Percentiles rank a stretch among this genome's conserved stretches.
phyloP scores from a whole-genome alignment of 2,888 invertebrate species.

The Hirtodrosophila cameraria region DNA sequence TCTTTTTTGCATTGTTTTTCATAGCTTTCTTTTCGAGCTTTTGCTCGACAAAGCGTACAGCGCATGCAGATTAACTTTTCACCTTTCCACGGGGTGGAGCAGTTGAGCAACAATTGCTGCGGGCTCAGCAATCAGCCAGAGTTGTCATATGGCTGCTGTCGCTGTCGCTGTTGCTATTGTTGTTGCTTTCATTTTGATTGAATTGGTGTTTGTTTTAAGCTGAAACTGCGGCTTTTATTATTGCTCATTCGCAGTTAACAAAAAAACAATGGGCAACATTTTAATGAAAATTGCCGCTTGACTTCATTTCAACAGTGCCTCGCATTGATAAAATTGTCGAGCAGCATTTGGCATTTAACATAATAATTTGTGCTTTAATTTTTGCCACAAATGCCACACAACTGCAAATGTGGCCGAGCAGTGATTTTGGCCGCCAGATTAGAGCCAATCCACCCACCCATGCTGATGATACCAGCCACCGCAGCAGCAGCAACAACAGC shows the following conservation, averaged over 20 bases:
- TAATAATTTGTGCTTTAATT: constrained; percentile 75
- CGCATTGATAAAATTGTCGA: constrained; percentile 48
- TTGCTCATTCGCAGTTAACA: constrained; percentile 72
- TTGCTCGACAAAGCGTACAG: constrained; percentile 76
- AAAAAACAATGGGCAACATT: constrained; percentile 75
- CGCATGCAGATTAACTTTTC: constrained; percentile 79
- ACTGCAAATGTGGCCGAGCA: constrained; percentile 62
- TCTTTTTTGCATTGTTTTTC: constrained; percentile 27
- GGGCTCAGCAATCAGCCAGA: constrained; percentile 66
- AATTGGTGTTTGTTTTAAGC: constrained; percentile 76
- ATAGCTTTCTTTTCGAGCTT: constrained; percentile 39
- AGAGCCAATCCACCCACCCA: constrained; percentile 48
- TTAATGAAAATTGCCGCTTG: constrained; percentile 82
- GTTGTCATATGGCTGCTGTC: constrained; percentile 48
- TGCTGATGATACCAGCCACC: constrained; percentile 25
- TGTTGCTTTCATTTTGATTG: constrained; percentile 71
- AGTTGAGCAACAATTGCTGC: constrained; percentile 29
- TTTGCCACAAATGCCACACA: constrained; percentile 55
- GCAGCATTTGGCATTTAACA: constrained; percentile 51
- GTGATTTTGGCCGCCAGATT: constrained; percentile 67
- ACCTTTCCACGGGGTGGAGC: constrained; percentile 50
- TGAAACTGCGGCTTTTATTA: constrained; percentile 65
- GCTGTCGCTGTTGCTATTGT: constrained; percentile 23
- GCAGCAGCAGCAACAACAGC: no score
- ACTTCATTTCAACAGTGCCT: constrained; percentile 69